phyloP scores from a whole-genome alignment of 2,113 vertebrate species.

The Ceratotherium simum region DNA sequence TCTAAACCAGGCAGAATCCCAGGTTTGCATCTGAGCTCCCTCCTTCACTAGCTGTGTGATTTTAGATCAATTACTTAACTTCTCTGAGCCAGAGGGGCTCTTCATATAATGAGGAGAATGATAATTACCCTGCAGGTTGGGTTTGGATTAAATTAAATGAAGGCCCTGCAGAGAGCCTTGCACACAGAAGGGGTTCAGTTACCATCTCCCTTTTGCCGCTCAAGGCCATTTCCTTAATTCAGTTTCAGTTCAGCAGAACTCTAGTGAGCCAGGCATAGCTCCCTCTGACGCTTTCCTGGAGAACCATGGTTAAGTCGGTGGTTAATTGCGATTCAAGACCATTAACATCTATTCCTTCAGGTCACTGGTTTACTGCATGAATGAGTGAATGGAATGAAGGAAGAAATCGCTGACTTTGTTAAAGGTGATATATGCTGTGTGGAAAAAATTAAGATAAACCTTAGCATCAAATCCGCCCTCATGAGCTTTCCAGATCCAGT shows the following conservation, averaged over 20 bases:
- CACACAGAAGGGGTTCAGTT: accelerated
- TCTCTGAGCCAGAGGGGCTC: not conserved
- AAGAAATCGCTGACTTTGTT: not conserved
- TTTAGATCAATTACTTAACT: not conserved
- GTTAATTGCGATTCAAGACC: not conserved
- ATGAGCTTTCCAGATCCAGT: not conserved
- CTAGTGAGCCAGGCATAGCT: not conserved
- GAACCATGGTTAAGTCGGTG: not conserved
- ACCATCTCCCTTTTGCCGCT: not conserved
- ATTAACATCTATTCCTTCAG: not conserved
- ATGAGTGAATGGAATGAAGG: not conserved
- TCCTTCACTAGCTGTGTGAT: not conserved
- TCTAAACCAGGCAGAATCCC: not conserved
- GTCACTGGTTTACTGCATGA: not conserved
- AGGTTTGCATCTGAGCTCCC: not conserved
- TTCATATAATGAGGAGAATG: not conserved
- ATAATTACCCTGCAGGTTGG: not conserved
- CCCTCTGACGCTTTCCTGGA: not conserved
- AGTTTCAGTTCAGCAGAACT: not conserved
- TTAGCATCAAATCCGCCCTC: not conserved
- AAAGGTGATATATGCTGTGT: not conserved
- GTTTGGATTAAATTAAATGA: not conserved
- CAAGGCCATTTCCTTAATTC: not conserved
- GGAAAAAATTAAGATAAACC: not conserved
- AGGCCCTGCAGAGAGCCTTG: not conserved